These are phyloP conservation scores for Neodiprion pinetum DNA, from an alignment of 1,140 invertebrate species.

Conservation along the genomic window DNA sequence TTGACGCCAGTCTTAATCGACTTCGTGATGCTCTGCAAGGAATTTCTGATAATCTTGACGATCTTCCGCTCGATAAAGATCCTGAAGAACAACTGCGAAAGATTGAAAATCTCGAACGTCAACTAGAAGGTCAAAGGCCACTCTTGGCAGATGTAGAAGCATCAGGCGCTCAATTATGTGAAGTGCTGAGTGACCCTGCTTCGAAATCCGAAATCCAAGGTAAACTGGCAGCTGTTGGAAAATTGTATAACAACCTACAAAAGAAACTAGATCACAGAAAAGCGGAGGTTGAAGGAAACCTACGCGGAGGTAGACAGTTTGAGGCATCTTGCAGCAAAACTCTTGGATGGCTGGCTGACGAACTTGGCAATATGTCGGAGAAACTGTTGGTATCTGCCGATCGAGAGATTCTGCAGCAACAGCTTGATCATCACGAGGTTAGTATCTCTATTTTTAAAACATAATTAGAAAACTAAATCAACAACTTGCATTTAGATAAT, in stretches of 20 bases:
- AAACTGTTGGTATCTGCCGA: conserved; percentile 87
- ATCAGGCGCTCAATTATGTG: conserved; percentile 83
- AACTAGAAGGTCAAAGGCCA: conserved; percentile 86
- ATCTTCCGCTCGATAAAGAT: conserved; percentile 81
- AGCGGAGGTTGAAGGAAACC: conserved; percentile 87
- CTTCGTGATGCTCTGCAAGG: conserved; percentile 82
- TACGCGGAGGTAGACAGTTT: conserved; percentile 85
- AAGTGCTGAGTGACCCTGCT: conserved; percentile 89
- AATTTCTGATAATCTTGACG: conserved; percentile 87
- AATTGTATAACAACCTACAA: conserved; percentile 84
- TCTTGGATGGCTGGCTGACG: conserved; percentile 85
- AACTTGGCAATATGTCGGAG: conserved; percentile 77
- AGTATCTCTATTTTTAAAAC: conserved; percentile 8
- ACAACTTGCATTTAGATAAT: background rate
- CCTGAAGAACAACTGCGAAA: conserved; percentile 87
- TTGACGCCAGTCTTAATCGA: conserved; percentile 83
- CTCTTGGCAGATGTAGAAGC: conserved; percentile 87
- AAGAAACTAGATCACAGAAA: conserved; percentile 89
- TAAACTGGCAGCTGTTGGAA: conserved; percentile 83
- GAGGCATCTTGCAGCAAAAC: conserved; percentile 85
- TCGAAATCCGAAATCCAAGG: conserved; percentile 89
- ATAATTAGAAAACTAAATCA: background rate
- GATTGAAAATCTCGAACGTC: conserved; percentile 84
- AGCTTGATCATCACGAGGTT: conserved; percentile 85
- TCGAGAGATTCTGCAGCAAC: conserved; percentile 80